Base-by-base conservation (phyloP, 2,888 invertebrate genomes). In the Cheilosia pagana region DNA sequence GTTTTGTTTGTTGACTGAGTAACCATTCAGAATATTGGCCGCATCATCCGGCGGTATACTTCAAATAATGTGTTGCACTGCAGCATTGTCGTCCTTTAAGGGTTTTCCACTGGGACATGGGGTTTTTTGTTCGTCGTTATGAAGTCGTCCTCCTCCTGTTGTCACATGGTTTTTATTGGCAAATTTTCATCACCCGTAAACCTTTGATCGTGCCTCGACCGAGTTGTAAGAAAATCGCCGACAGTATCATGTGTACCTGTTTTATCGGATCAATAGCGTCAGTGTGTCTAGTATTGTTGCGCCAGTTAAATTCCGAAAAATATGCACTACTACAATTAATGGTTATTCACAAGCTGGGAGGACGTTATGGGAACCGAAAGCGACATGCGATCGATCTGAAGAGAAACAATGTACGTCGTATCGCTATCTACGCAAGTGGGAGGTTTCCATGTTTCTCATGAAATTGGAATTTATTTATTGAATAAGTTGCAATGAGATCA, bases 91-190 rank as follows among this genome's bases (percentile, higher is more conserved):
- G 53, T 50, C 53, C 39, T 70, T 70, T 76, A 45, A 81, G 81
- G 79, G 75, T 81, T 85, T 85, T 85, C 85, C 85, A 76, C 28
- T 53, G 85, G 85, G 85, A 85, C 60, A 72, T 50, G 50, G 75
- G 81, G 48, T 76, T 68, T 85, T 81, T 75, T 76, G 75, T 81
- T 65, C 45, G 59, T 48, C 23, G 45, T 48, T 59, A 79, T 79
- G 48, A 59, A 67, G 60, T 50, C 55, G 60, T 85, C 57, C 39
- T 77, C 75, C 75, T 76, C 59, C 59, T 60, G 74, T 67, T 85
- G 81, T 75, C 81, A 75, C 53, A 85, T 81, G 83, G 63, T 67
- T 62, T 75, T 76, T 83, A 83, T 85, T 85, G 55, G 75, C 81
- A 71, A 85, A 85, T 81, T 81, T 82, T 85, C 79, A 55, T 68